Conservation (phyloP, 1,140 invertebrate species). For the Ostrea denselamellosa region DNA sequence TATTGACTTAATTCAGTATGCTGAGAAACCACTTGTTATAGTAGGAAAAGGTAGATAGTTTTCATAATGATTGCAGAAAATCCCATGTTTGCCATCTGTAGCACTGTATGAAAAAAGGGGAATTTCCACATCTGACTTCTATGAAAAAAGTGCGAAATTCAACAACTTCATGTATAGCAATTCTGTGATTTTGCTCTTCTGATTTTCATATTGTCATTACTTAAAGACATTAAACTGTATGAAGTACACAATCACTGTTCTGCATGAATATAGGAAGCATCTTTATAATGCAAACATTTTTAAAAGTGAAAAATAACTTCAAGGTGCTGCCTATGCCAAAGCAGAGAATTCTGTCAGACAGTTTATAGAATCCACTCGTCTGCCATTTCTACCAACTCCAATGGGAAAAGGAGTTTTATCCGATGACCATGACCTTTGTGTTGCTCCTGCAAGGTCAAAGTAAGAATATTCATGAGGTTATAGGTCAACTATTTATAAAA, state of each 20-base stretch:
- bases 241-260: no score
- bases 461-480: constrained; percentile 52
- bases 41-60: constrained; percentile 89
- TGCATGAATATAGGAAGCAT: no score
- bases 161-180: no score
- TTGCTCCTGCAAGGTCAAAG: constrained; percentile 90
- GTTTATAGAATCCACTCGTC: constrained; percentile 85
- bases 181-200: no score
- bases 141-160: no score
- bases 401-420: constrained; percentile 97
- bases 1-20: constrained; percentile 84
- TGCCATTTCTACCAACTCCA: constrained; percentile 95
- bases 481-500: no score
- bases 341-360: constrained; percentile 86
- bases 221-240: no score
- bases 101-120: no score
- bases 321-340: constrained; percentile 88
- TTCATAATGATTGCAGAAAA: not conserved
- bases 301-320: not conserved
- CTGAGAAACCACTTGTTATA: constrained; percentile 91
- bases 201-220: no score
- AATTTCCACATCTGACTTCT: no score
- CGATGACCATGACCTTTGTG: constrained; percentile 88
- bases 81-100: not conserved
- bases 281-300: no score